Conservation (phyloP, 2,113 vertebrate genomes). For the Protobothrops mucrosquamatus region DNA sequence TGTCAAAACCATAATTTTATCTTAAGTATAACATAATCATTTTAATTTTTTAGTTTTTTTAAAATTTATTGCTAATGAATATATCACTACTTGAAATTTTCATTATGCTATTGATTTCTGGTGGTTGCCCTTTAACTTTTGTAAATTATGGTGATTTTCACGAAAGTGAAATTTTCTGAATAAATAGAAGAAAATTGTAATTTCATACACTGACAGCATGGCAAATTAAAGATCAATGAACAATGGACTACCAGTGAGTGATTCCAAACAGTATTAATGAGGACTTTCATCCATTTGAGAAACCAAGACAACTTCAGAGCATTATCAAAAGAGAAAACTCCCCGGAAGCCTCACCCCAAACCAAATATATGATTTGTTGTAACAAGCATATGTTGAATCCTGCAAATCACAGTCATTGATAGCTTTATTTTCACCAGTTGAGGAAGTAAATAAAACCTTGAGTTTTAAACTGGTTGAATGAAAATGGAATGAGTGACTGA, state of each 20-base stretch:
- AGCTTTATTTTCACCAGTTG: neutral
- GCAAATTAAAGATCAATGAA: neutral
- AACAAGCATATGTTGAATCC: slow-evolving; percentile 25
- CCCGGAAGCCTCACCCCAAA: slow-evolving; percentile 18
- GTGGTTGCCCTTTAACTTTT: neutral
- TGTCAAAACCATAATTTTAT: neutral
- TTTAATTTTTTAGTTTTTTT: neutral
- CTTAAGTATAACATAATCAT: neutral
- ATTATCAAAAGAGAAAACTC: neutral
- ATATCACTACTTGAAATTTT: neutral
- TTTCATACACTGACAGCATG: neutral
- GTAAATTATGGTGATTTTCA: neutral
- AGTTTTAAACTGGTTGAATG: slow-evolving; percentile 18
- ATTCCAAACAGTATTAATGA: neutral
- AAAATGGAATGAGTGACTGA: neutral
- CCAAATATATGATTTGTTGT: slow-evolving; percentile 11
- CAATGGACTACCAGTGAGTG: accelerated
- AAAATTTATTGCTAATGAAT: neutral
- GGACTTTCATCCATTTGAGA: neutral
- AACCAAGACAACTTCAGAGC: accelerated
- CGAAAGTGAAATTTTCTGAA: neutral
- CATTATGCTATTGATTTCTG: neutral
- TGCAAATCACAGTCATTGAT: slow-evolving; percentile 1
- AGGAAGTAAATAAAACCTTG: slow-evolving; percentile 43
- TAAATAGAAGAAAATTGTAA: neutral